Evolutionary conservation across 1,140 invertebrate species (phyloP).

Genomic region (Leptoteleia sp.): DNA sequence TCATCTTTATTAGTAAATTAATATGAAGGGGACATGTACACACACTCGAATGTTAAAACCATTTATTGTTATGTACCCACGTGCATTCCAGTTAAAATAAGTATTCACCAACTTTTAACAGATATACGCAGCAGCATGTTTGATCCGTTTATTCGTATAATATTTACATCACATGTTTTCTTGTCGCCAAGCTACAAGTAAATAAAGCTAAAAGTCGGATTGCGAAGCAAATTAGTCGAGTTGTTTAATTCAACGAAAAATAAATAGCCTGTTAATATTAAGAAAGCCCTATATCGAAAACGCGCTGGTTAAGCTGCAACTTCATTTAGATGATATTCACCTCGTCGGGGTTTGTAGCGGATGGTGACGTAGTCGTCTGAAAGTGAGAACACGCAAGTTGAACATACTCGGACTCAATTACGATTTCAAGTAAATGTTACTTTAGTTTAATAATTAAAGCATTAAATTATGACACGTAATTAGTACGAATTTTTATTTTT

Average conservation of each 20-base stretch:
- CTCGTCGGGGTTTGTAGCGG: conserved; percentile 92
- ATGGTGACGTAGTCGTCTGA: conserved; percentile 94
- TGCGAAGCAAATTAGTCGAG: conserved; percentile 59
- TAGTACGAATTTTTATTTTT: too few species aligned
- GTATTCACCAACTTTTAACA: conserved; percentile 53
- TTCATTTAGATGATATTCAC: conserved; percentile 84
- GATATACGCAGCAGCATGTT: conserved; percentile 53
- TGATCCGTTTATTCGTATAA: conserved; percentile 55
- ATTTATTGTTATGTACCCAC: conserved; percentile 59
- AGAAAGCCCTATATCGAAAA: conserved; percentile 66
- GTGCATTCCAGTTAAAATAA: conserved; percentile 59
- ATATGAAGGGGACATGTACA: conserved; percentile 29
- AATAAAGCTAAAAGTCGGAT: conserved; percentile 58
- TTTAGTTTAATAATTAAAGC: conserved; percentile 1
- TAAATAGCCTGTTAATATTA: conserved; percentile 69
- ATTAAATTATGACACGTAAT: conserved; percentile 6
- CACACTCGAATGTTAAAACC: conserved; percentile 36
- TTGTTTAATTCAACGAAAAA: conserved; percentile 59
- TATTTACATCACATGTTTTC: conserved; percentile 41
- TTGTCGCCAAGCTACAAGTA: conserved; percentile 49
- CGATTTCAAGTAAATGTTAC: conserved; percentile 18
- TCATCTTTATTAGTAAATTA: conserved; percentile 43
- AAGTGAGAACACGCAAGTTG: conserved; percentile 76
- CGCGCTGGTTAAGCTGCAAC: conserved; percentile 67
- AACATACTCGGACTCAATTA: conserved; percentile 37